Percentiles rank a stretch among this genome's conserved stretches.
These are phyloP conservation scores for Struthidea cinerea DNA, from an alignment of 2,113 vertebrate species.

Conservation along the genomic window DNA sequence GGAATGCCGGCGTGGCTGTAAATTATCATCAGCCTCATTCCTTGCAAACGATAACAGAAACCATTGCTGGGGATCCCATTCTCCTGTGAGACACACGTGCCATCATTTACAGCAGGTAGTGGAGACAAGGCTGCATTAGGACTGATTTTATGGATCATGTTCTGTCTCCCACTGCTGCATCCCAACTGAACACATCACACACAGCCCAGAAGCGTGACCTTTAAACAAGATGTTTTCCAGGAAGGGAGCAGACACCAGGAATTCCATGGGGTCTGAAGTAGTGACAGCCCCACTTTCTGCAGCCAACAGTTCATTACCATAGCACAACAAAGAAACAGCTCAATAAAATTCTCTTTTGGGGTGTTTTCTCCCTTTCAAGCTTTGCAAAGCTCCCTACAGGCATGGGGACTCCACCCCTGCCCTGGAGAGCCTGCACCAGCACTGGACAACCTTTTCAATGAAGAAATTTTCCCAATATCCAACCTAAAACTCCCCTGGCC, in stretches of 20 bases:
- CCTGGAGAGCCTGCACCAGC: background rate
- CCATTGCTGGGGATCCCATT: background rate
- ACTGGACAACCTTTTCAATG: background rate
- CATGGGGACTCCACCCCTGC: background rate
- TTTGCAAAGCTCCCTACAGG: background rate
- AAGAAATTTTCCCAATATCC: background rate
- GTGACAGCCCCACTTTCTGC: background rate
- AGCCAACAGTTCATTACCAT: background rate
- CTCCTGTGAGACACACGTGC: accelerated
- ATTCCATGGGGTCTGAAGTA: background rate
- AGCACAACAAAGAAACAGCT: background rate
- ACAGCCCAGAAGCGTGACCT: background rate
- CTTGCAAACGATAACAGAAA: background rate
- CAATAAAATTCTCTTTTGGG: background rate
- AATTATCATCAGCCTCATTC: background rate
- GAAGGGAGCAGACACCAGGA: background rate
- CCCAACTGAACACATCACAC: background rate
- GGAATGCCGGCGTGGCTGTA: accelerated
- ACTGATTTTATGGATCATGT: background rate
- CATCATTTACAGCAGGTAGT: accelerated
- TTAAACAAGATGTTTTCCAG: background rate
- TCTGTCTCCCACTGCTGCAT: background rate
- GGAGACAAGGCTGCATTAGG: background rate
- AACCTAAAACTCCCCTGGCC: background rate
- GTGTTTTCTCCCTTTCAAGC: background rate